These are phyloP conservation scores for Mustelus asterias DNA, from an alignment of 2,113 vertebrate species.

Conservation along the genomic window DNA sequence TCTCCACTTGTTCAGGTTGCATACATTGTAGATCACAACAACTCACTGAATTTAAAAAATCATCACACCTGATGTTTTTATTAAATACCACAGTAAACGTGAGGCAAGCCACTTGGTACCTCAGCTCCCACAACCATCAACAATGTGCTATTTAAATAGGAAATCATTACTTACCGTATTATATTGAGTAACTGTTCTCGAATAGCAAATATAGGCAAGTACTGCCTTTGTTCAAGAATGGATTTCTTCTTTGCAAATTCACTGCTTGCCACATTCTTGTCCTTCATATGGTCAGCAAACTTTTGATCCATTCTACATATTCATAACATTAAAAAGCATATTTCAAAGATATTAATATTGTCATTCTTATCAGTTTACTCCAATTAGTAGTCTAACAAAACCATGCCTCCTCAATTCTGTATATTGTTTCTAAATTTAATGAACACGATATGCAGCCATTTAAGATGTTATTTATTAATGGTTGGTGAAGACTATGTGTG, in stretches of 20 bases:
- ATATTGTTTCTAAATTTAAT: background rate
- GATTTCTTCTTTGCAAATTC: slow-evolving; percentile 95
- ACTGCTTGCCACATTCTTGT: slow-evolving; percentile 86
- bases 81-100: background rate
- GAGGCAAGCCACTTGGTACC: background rate
- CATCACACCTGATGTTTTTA: background rate
- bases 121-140: background rate
- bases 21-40: background rate
- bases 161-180: slow-evolving; percentile 67
- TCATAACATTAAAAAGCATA: background rate
- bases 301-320: slow-evolving; percentile 82
- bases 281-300: slow-evolving; percentile 96
- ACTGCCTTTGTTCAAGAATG: slow-evolving; percentile 89
- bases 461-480: background rate
- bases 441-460: background rate
- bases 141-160: background rate
- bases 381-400: background rate
- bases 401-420: background rate
- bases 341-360: background rate
- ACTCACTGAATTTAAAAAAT: background rate
- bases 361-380: background rate
- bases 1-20: background rate
- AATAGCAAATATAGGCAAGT: slow-evolving; percentile 91
- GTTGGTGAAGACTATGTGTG: background rate
- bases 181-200: slow-evolving; percentile 92